Evolutionary conservation across 2,888 invertebrate genomes (phyloP).

Genomic region (Brachycybe producta): DNA sequence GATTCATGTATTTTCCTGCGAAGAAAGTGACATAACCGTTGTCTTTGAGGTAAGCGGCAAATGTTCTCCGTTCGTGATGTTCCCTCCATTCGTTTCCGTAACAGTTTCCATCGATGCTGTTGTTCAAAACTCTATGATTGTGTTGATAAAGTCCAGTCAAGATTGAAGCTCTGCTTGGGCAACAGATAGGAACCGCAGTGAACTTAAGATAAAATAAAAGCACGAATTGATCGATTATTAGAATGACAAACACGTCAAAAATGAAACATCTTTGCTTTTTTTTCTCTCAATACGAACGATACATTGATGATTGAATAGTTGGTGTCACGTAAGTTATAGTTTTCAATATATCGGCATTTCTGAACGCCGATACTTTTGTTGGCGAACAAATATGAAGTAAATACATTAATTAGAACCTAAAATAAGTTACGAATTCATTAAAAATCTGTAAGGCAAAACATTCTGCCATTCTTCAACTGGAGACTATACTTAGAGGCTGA

Average conservation of each 20-base stretch:
- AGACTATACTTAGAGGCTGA: too few relatives aligned
- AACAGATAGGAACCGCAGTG: conserved; percentile 72
- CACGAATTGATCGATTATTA: not conserved
- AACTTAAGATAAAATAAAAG: conserved; percentile 51
- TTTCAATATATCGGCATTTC: too few relatives aligned
- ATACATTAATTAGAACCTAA: too few relatives aligned
- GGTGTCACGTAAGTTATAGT: too few relatives aligned
- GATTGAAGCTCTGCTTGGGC: conserved; percentile 76
- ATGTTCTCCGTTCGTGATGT: conserved; percentile 48
- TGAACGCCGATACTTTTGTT: too few relatives aligned
- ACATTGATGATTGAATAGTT: too few relatives aligned
- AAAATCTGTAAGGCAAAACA: too few relatives aligned
- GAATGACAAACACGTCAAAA: conserved; percentile 5
- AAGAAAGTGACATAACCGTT: conserved; percentile 70
- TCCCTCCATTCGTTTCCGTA: conserved; percentile 53
- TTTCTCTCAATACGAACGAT: too few relatives aligned
- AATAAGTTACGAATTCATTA: too few relatives aligned
- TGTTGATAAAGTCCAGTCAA: conserved; percentile 73
- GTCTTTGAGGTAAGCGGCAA: conserved; percentile 52
- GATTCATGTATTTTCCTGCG: conserved; percentile 86
- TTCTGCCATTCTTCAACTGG: too few relatives aligned
- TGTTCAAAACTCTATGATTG: conserved; percentile 64
- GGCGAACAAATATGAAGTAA: too few relatives aligned
- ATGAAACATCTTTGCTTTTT: not conserved
- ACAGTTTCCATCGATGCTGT: conserved; percentile 65